Conservation (phyloP, 2,888 invertebrate species). For the Ephialtes manifestator region DNA sequence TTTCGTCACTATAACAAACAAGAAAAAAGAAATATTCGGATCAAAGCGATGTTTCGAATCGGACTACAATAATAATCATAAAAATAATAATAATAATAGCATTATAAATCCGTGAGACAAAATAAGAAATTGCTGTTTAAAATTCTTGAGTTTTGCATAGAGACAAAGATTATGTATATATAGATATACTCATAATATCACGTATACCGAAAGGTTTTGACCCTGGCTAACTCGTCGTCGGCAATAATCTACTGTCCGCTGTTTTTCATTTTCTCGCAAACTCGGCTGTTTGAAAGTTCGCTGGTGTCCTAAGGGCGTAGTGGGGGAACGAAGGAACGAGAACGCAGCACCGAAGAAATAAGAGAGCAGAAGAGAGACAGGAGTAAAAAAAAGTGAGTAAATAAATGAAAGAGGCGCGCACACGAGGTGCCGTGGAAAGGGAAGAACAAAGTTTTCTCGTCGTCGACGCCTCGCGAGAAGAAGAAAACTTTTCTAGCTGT, state of each 20-base stretch:
- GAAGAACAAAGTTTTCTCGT: conserved; percentile 66
- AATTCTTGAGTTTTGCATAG: conserved; percentile 12
- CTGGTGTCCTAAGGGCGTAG: conserved; percentile 43
- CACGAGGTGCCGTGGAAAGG: conserved; percentile 50
- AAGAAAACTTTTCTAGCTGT: conserved; percentile 63
- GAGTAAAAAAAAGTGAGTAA: conserved; percentile 59
- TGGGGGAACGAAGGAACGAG: background rate
- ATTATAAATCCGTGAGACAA: conserved; percentile 35
- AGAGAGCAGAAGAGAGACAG: conserved; percentile 26
- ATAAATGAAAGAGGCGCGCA: conserved; percentile 62
- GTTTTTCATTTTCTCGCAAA: conserved; percentile 60
- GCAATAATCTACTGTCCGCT: conserved; percentile 63
- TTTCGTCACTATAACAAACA: too few relatives aligned
- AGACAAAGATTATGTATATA: conserved; percentile 20
- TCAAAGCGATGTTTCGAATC: background rate
- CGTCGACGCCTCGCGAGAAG: conserved; percentile 36
- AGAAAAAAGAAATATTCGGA: too few relatives aligned
- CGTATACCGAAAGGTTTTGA: conserved; percentile 52
- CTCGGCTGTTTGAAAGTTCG: conserved; percentile 66
- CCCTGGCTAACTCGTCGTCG: conserved; percentile 56
- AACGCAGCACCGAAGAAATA: conserved; percentile 1
- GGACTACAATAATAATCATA: background rate
- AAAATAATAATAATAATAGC: background rate
- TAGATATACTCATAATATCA: conserved; percentile 5
- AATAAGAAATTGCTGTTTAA: conserved; percentile 35